Conservation (phyloP, 2,888 invertebrate genomes). For the Autographa pulchrina region DNA sequence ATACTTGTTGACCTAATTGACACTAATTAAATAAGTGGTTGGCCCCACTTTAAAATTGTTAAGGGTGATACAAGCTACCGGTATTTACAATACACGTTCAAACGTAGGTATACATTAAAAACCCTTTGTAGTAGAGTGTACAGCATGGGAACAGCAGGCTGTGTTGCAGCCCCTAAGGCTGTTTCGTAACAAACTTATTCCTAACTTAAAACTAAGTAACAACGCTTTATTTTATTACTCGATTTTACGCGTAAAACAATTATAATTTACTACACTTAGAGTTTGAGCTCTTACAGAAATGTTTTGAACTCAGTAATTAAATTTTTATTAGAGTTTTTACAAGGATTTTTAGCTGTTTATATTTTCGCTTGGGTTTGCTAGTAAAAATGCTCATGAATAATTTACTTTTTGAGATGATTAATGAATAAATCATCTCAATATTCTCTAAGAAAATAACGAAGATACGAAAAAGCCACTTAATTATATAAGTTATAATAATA, state of each 20-base stretch:
- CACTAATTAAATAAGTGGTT: no score
- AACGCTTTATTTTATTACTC: slow-evolving; percentile 47
- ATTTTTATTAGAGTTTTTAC: slow-evolving; percentile 12
- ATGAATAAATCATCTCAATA: not conserved
- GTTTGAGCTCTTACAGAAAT: slow-evolving; percentile 6
- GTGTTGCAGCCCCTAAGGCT: slow-evolving; percentile 21
- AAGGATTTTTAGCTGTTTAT: not conserved
- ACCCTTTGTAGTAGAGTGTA: not conserved
- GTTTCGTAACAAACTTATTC: slow-evolving; percentile 48
- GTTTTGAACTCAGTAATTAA: slow-evolving; percentile 17
- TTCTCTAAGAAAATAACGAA: not conserved
- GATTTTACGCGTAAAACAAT: slow-evolving; percentile 43
- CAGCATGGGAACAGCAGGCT: slow-evolving; percentile 29
- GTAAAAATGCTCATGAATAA: not conserved
- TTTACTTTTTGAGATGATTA: not conserved
- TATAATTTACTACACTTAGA: slow-evolving; percentile 50
- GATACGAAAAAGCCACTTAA: no score
- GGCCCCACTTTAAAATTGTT: no score
- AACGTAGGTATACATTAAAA: not conserved
- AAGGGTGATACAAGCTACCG: no score
- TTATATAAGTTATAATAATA: no score
- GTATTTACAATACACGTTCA: not conserved
- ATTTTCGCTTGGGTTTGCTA: not conserved
- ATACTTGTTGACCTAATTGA: no score
- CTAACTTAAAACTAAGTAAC: slow-evolving; percentile 49